Percentiles rank a stretch among this genome's conserved stretches.
phyloP scores from a whole-genome alignment of 2,797 vertebrate species.

The Salmo trutta region DNA sequence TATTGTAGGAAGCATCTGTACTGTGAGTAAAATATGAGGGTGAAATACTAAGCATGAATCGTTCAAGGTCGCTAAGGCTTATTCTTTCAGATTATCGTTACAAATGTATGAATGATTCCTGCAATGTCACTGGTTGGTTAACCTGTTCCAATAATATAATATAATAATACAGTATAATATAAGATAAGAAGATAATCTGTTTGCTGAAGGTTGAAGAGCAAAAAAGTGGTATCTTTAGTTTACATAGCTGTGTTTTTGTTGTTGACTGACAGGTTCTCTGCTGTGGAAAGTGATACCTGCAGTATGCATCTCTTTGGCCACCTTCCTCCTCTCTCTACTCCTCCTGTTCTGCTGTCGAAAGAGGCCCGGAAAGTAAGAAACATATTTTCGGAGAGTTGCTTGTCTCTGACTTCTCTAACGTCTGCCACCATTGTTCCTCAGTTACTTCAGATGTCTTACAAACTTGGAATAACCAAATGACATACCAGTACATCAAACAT shows the following conservation, averaged over 20 bases:
- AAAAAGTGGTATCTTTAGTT: neutral
- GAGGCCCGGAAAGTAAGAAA: constrained; percentile 61
- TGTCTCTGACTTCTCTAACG: neutral
- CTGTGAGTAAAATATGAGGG: neutral
- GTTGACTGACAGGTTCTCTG: constrained; percentile 40
- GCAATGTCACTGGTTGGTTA: no score
- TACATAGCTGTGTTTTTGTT: constrained; percentile 15
- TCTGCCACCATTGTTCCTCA: neutral
- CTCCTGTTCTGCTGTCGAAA: constrained; percentile 58
- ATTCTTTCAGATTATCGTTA: neutral
- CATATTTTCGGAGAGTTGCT: neutral
- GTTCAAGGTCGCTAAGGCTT: neutral
- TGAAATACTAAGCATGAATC: neutral
- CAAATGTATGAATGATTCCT: neutral
- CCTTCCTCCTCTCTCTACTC: constrained; percentile 53
- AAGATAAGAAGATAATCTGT: no score
- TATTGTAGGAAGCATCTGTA: no score
- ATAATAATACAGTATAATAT: no score
- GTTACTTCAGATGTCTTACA: neutral
- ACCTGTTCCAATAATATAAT: no score
- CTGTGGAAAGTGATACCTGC: constrained; percentile 63
- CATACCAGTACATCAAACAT: neutral
- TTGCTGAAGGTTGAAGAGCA: no score
- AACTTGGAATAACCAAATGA: neutral
- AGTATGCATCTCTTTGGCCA: constrained; percentile 41